Conservation (phyloP, 2,113 vertebrate genomes). For the Anolis sagrei region DNA sequence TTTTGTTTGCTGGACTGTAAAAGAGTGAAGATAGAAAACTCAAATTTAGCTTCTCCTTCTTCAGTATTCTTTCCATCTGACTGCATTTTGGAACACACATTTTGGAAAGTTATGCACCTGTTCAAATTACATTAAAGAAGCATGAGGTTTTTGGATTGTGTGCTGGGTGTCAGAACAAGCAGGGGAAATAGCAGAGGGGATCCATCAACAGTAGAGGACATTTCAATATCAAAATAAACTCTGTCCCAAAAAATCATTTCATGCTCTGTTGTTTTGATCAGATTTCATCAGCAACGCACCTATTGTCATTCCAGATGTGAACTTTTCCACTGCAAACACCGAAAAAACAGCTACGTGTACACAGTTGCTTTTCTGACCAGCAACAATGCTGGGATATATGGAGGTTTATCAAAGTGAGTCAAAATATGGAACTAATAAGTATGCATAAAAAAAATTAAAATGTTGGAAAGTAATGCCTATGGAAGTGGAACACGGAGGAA, state of each 20-base stretch:
- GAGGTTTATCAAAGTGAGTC: conserved; percentile 37
- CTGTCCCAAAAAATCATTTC: conserved; percentile 35
- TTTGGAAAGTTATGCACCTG: conserved; percentile 47
- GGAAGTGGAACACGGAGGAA: no score
- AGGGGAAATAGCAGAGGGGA: conserved; percentile 55
- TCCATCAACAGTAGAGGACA: conserved; percentile 56
- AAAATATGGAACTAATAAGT: conserved; percentile 26
- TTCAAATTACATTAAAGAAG: conserved; percentile 42
- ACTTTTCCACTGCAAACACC: conserved; percentile 43
- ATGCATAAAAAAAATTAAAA: conserved; percentile 15
- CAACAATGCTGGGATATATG: conserved; percentile 12
- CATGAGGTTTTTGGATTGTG: conserved; percentile 54
- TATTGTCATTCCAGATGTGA: conserved; percentile 69
- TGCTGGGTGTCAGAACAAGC: conserved; percentile 32
- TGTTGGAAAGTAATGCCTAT: background rate
- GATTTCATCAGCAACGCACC: conserved; percentile 30
- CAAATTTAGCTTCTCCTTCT: conserved; percentile 17
- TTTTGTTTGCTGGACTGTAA: conserved; percentile 21
- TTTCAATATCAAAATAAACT: conserved; percentile 61
- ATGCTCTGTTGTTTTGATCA: conserved; percentile 58
- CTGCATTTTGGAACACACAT: conserved; percentile 48
- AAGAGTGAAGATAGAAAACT: conserved; percentile 17
- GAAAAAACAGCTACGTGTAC: conserved; percentile 34
- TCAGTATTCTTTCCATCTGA: conserved; percentile 50
- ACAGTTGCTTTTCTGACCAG: conserved; percentile 13